Conservation (phyloP, 1,140 invertebrate genomes). For the Radopholus similis region DNA sequence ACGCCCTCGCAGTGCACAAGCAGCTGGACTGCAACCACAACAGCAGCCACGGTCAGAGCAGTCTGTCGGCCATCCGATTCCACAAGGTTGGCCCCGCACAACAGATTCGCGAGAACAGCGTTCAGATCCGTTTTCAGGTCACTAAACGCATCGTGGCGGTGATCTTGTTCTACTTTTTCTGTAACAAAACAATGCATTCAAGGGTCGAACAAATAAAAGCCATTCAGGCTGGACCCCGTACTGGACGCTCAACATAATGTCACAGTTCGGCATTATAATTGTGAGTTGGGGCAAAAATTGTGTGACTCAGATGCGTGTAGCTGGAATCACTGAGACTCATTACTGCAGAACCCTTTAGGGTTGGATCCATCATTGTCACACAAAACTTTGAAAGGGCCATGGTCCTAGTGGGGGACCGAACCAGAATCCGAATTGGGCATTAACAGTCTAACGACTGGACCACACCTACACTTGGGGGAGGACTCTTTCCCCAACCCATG, state of each 20-base stretch:
- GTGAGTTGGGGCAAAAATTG: constrained; percentile 24
- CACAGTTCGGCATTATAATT: constrained; percentile 44
- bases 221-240: constrained; percentile 50
- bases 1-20: constrained; percentile 35
- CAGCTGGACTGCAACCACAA: no score
- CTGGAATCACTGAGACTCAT: constrained; percentile 2
- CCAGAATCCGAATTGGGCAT: not conserved
- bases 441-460: not conserved
- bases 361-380: constrained; percentile 12
- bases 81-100: constrained; percentile 39
- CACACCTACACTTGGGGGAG: not conserved
- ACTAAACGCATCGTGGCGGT: constrained; percentile 58
- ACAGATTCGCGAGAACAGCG: not conserved
- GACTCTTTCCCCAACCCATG: not conserved
- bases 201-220: not conserved
- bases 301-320: constrained; percentile 2
- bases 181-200: constrained; percentile 7
- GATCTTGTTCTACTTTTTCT: constrained; percentile 58
- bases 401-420: not conserved
- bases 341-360: not conserved
- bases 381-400: not conserved
- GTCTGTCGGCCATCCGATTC: constrained; percentile 16
- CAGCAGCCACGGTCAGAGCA: constrained; percentile 4
- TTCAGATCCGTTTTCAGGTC: constrained; percentile 10
- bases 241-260: constrained; percentile 54